Conservation (phyloP, 2,113 vertebrate genomes). For the Ictalurus punctatus region DNA sequence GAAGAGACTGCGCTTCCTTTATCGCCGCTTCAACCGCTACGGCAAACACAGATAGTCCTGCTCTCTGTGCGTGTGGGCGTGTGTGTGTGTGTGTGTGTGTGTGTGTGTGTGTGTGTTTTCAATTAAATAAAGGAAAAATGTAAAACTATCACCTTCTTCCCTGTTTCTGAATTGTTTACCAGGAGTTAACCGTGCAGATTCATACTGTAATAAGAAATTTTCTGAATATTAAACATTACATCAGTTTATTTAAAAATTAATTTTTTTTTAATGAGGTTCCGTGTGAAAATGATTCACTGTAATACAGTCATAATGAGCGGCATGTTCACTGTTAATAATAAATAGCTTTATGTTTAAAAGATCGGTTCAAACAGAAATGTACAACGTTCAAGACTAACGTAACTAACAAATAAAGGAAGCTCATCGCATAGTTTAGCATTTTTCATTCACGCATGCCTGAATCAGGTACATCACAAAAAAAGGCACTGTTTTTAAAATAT, state of each 20-base stretch:
- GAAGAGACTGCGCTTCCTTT: slow-evolving; percentile 88
- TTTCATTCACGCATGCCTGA: background rate
- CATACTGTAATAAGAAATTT: background rate
- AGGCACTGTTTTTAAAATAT: no score
- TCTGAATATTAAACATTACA: background rate
- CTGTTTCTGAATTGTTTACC: background rate
- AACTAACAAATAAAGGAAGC: background rate
- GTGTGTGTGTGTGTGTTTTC: background rate
- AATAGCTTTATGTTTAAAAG: background rate
- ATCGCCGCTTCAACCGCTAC: slow-evolving; percentile 83
- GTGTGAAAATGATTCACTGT: background rate
- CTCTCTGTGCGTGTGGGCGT: background rate
- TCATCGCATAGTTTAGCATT: background rate
- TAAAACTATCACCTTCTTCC: background rate
- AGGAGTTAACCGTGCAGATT: background rate
- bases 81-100: background rate
- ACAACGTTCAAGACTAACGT: background rate
- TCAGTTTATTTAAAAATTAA: slow-evolving; percentile 2
- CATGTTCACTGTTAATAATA: background rate
- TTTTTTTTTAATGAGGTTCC: background rate
- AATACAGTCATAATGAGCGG: background rate
- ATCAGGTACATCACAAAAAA: background rate
- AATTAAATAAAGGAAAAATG: background rate
- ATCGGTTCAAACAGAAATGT: background rate
- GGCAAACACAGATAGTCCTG: slow-evolving; percentile 81